Evolutionary conservation across 1,140 invertebrate species (phyloP).

Genomic region (Pseudachorutes palmiensis): DNA sequence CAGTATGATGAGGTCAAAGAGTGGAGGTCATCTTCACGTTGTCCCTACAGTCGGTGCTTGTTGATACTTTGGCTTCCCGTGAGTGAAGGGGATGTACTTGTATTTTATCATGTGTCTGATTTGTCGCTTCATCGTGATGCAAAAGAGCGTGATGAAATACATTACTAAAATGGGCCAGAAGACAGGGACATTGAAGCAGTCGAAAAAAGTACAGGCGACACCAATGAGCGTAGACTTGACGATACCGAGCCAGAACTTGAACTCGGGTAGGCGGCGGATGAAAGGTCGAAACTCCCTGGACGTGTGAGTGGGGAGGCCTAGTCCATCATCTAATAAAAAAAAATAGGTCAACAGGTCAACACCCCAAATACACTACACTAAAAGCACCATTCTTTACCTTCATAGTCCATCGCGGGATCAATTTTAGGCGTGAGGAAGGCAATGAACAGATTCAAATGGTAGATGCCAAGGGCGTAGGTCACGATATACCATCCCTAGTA

Average conservation of each 20-base stretch:
- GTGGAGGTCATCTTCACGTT: neutral
- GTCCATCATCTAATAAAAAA: conserved; percentile 61
- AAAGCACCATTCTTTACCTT: conserved; percentile 52
- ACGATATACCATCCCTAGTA: conserved; percentile 98
- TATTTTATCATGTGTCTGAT: conserved; percentile 99
- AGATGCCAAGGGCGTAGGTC: conserved; percentile 96
- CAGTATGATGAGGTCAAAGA: neutral
- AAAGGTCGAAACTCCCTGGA: conserved; percentile 99
- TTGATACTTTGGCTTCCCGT: conserved; percentile 90
- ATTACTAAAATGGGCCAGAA: conserved; percentile 99
- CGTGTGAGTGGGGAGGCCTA: conserved; percentile 82
- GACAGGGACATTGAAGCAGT: conserved; percentile 97
- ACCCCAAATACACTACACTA: neutral
- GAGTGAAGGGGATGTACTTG: conserved; percentile 94
- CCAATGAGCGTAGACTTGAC: conserved; percentile 90
- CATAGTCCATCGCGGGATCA: conserved; percentile 88
- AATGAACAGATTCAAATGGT: conserved; percentile 98
- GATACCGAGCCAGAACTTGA: conserved; percentile 99
- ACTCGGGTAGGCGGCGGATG: conserved; percentile 94
- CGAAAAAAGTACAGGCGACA: conserved; percentile 90
- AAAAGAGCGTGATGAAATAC: conserved; percentile 97
- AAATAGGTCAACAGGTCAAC: conserved; percentile 2
- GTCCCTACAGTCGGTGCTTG: conserved; percentile 17
- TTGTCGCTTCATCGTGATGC: conserved; percentile 99
- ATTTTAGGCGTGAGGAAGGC: conserved; percentile 99